Base-by-base conservation (phyloP, 2,888 invertebrate species). In the Andrena praecox region DNA sequence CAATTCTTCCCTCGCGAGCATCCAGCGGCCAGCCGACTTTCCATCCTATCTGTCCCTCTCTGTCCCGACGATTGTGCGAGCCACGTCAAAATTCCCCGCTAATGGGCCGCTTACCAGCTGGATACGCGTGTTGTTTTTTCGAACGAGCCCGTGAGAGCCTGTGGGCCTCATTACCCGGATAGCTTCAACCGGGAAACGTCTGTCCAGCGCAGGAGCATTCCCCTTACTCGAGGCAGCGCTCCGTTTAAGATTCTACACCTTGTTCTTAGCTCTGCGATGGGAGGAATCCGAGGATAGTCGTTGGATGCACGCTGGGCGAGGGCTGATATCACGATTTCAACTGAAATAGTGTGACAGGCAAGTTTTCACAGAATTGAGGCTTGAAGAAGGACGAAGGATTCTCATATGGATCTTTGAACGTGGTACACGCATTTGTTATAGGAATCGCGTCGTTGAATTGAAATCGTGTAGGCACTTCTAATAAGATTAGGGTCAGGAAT, bases 81-180 rank as follows among this genome's bases (percentile, higher is more conserved):
- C 83, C 88, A 80, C 88, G 89, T 90, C 89, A 88, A 91, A 91
- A 91, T 91, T 92, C 91, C 90, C 89, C 85, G 89, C 90, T 92
- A 91, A 92, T 91, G 91, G 90, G 88, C 84, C 87, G 89, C 87
- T 89, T 85, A 87, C 70, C 78, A 83, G 74, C 82, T 74, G 66
- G 82, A 80, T 82, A 86, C 75, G 83, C 80, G 64, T 75, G 70
- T 64, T 71, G 82, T 85, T 78, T 80, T 74, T 80, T 82, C 71
- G 66, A 68, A 75, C 59, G 67, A 71, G 52, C 68, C 82, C 76
- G 84, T 76, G 76, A 71, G 84, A 84, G 84, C 67, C 66, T 24
- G 24, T 56, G 62, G 68, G 31, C 64, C 78, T 82, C 83, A 78
- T 84, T 83, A 82, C 73, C 78, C 68, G 64, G 69, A 82, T 85